phyloP scores from a whole-genome alignment of 2,797 vertebrate genomes.

The Yasuhikotakia modesta region DNA sequence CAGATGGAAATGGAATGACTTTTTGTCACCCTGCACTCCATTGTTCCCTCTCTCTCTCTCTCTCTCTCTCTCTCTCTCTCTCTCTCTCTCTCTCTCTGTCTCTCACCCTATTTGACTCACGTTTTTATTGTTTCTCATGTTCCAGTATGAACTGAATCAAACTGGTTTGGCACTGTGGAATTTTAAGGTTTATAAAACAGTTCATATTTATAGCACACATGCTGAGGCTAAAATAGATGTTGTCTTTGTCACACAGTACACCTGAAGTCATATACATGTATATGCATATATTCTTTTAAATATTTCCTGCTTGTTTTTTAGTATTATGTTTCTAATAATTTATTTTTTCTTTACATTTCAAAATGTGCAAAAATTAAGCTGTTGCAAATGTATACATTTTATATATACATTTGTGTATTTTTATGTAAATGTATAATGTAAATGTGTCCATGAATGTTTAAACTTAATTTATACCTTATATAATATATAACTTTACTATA shows the following conservation, averaged over 20 bases:
- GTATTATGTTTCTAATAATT: not conserved
- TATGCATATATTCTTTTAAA: no score
- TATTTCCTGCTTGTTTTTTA: no score
- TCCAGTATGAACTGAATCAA: not conserved
- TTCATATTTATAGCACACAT: no score
- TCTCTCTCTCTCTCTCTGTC: not conserved
- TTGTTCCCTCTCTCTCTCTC: slow-evolving; percentile 26
- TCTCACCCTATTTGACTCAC: slow-evolving; percentile 26
- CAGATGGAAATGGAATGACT: slow-evolving; percentile 68
- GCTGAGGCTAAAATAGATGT: not conserved
- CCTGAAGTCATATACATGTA: not conserved
- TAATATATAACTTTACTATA: no score
- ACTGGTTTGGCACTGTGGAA: not conserved
- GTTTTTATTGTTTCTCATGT: slow-evolving; percentile 21
- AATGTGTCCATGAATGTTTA: no score
- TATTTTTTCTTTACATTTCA: not conserved
- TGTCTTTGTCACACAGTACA: not conserved
- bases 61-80: no score
- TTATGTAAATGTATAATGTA: no score
- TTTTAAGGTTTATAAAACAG: not conserved
- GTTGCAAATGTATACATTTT: no score
- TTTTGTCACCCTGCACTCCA: slow-evolving; percentile 47
- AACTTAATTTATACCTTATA: no score
- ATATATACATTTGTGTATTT: no score
- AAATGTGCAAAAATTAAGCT: slow-evolving; percentile 14